phyloP scores from a whole-genome alignment of 2,888 invertebrate species.

The Dusona sp. region DNA sequence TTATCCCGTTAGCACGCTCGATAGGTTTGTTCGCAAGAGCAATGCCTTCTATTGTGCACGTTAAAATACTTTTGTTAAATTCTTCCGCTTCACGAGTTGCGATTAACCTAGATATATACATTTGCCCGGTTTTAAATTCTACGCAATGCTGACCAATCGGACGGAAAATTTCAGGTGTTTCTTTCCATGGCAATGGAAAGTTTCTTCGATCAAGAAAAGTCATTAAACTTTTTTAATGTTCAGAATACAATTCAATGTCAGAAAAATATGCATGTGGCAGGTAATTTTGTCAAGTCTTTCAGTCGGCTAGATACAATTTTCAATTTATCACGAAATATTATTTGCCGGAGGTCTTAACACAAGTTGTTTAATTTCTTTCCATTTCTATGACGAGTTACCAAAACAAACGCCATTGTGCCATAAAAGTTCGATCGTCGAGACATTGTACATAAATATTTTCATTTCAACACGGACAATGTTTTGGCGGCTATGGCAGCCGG shows the following conservation, averaged over 20 bases:
- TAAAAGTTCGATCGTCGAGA: neutral
- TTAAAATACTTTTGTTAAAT: slow-evolving; percentile 33
- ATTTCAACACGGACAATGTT: neutral
- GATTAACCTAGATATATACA: slow-evolving; percentile 32
- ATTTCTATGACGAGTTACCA: neutral
- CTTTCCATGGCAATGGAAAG: slow-evolving; percentile 24
- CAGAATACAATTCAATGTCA: slow-evolving; percentile 35
- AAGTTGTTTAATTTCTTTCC: neutral
- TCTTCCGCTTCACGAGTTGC: slow-evolving; percentile 2
- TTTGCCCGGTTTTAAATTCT: slow-evolving; percentile 25
- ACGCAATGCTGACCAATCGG: slow-evolving; percentile 4
- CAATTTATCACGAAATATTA: slow-evolving; percentile 10
- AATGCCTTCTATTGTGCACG: slow-evolving; percentile 16
- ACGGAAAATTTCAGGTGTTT: slow-evolving; percentile 5
- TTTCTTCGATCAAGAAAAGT: neutral
- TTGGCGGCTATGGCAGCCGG: too few species aligned
- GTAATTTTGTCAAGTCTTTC: neutral
- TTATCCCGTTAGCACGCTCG: slow-evolving; percentile 56
- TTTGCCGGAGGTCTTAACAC: neutral
- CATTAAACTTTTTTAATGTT: slow-evolving; percentile 14
- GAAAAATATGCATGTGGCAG: slow-evolving; percentile 22
- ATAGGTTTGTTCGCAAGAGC: slow-evolving; percentile 26
- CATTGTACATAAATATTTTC: neutral
- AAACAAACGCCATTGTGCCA: neutral
- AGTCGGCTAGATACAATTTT: neutral